Evolutionary conservation across 2,797 vertebrate genomes (phyloP), one percentile per base, ranked within the genome.

Genomic region (Pseudocheirus occidentalis): DNA sequence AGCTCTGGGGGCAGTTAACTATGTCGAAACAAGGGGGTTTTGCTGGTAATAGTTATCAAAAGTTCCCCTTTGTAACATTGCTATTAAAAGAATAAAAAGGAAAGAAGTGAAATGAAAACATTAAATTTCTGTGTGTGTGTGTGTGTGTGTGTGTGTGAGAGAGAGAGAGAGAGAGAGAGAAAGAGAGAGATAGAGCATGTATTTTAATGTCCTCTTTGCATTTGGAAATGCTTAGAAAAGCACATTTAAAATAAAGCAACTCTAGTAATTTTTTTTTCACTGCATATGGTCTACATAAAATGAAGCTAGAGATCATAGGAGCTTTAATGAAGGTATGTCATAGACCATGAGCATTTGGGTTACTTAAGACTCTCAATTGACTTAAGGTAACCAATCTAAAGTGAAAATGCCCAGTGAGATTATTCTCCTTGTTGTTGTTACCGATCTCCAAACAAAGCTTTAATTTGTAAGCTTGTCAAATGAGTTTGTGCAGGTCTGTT

Each of bases 61-160:
- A 99, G 98, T 99, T 99, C 98, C 98, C 98, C 98, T 99, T 99
- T 98, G 98, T 97, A 98, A 96, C 96, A 98, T 98, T 99, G 98
- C 98, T 98, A 98, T 98, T 98, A 98, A 99, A 98, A 98, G 90
- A 96, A 98, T 98, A 98, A 99, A 99, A 99, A 98, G 97, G 98
- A 99, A 99, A 99, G 98, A 99, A 97, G 98, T 98, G 98, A 99
- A 98, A 98, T 97, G 94, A 98, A 98, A 98, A 96, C 96, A 96
- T 98, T 98, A 98, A 98, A 94, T 92, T 98, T 96, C 55, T 93
- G 90, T 90, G 31, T 90, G 57, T 92, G 95, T 97, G 96, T n/a
- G 34, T 18, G 34, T 96, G 58, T 93, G 90, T 90, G 34, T 87
- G 57, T 91, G 95, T 97, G 96, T 52, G 52, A 0, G 52, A n/a